Evolutionary conservation across 2,888 invertebrate species (phyloP), one percentile per base, ranked within the genome.

Genomic region (Agrotis clavis): DNA sequence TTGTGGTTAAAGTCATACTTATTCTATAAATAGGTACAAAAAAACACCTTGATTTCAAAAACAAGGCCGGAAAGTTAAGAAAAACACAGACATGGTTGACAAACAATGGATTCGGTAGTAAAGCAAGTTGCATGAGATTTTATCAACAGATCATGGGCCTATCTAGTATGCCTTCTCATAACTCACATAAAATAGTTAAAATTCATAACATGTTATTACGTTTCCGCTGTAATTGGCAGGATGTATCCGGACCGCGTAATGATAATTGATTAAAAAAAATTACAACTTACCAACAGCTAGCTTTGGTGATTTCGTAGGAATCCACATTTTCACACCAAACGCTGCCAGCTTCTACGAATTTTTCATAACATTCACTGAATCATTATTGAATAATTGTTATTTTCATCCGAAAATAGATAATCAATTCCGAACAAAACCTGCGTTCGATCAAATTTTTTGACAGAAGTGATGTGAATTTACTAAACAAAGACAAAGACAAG

Each of bases 291-390:
- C 98, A 93, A 98, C 97, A 88, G 97, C 98, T 94, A 98, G 97
- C 96, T 98, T 98, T 86, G 97, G 97, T 79, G 97, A 97, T 95
- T 97, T 98, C 82, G 97, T 97, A 83, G 97, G 97, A 89, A 97
- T 97, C 98, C 98, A 98, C 98, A 98, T 98, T 92, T 92, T 93
- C 61, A 66, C 68, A 77, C 76, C 75, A 56, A 64, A 67, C 73
- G 56, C 72, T 67, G 71, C 74, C 72, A 68, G 71, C 73, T 74
- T 74, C 54, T 62, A 75, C 70, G 51, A 69, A 47, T 72, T 67
- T 66, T 56, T n/a, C 68, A 61, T 73, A 82, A 67, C 60, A 76
- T 76, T 78, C 74, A 82, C 78, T 87, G 79, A 83, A 84, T 83
- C 89, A 87, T 89, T 71, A 76, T 86, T 81, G 56, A 72, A 50